Evolutionary conservation across 2,113 vertebrate genomes (phyloP), one percentile per base, ranked within the genome.

Genomic region (Melanerpes formicivorus): DNA sequence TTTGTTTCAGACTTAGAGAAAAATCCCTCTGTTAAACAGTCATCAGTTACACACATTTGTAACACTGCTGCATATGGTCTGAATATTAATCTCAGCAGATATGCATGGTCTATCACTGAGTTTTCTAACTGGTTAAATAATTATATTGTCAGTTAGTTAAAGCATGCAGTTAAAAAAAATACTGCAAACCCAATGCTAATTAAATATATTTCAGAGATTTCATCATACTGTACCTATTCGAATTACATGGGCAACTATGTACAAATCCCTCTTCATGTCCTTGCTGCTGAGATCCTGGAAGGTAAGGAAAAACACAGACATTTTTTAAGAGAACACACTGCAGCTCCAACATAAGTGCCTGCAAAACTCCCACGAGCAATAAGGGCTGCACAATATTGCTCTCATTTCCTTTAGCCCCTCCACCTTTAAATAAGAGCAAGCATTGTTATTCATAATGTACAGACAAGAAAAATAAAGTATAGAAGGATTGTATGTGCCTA

Each of bases 201-300:
- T 37, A 55, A 5, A 60, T 73, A 26, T 50, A 79, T 67, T 26
- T 70, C 27, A 96, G 88, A 74, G 30, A 87, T 30, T 70, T 93
- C 95, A 69, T 65, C 54, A 50, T 56, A 97, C 94, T 50, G 94
- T 98, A 99, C 99, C 99, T 96, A 98, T 99, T 98, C 99, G 98
- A 93, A 99, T 98, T 88, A 99, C 98, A 80, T 99, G 99, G 95
- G 98, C 98, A 95, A 99, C 98, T 93, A 99, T 98, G 95, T 99
- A 99, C 75, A 99, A 98, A 96, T 99, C 99, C 94, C 98, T 98
- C 98, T 99, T 99, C 98, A 99, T 97, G 96, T 99, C 99, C 97
- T 99, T 99, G 96, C 98, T 99, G 98, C 99, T 99, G 83, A 99
- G 97, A 97, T 99, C 99, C 99, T 99, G 84, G 55, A 88, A 92